Base-by-base conservation (phyloP, 2,113 vertebrate species). In the Malurus melanocephalus region DNA sequence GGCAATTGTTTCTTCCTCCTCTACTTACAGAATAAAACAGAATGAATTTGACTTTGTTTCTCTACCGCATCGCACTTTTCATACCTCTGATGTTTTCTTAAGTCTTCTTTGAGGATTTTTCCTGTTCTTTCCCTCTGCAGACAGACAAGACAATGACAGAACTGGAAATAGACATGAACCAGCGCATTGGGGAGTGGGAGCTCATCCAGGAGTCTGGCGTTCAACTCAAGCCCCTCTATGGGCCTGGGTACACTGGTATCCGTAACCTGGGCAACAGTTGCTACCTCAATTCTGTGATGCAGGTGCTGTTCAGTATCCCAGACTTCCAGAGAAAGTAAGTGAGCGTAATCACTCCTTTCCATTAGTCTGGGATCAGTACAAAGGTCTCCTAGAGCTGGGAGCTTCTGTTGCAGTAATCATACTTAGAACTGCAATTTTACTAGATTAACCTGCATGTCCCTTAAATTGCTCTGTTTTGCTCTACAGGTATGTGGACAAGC, bases 211-310 rank as follows among this genome's bases (percentile, higher is more conserved):
- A 99, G 96, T 99, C 99, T 0, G 98, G 99, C 0, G 98, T 98
- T 81, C 98, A 98, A 19, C 97, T 99, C 51, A 98, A 98, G 92
- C 99, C 99, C 20, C 90, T 99, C 52, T 99, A 97, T n/a, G 99
- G 99, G 61, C 97, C 98, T 2, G 98, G 98, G 43, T 98, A 99
- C 96, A 99, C 99, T 2, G 99, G 99, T 71, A 99, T 99, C 98
- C 98, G 98, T 73, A 99, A 99, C 96, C 95, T 99, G 97, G 99
- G 99, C 72, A 99, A 99, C 97, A 99, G 99, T 97, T 99, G 99
- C 98, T 99, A 99, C 98, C 99, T 99, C 97, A 99, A 99, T 96
- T 99, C 99, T 7, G 99, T 99, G 97, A 98, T 99, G 98, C 99
- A 99, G 98, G 99, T 99, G 97, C 97, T 99, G 95, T 99, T 99